These are phyloP conservation scores for Calliscelio sp. DNA, from an alignment of 2,888 invertebrate species.

Conservation along the genomic window DNA sequence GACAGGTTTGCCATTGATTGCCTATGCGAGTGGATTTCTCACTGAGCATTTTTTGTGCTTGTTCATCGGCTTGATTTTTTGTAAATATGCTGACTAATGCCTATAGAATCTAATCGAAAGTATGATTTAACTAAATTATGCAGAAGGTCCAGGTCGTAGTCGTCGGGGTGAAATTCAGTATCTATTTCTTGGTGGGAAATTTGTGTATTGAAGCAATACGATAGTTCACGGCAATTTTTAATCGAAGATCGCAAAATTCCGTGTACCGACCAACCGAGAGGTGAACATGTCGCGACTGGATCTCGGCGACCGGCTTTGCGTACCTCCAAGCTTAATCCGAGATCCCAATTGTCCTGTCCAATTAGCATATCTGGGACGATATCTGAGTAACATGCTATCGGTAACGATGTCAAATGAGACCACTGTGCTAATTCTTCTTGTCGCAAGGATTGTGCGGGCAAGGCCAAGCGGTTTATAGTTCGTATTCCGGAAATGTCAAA, in stretches of 20 bases:
- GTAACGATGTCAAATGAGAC: no score
- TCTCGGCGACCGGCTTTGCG: not conserved
- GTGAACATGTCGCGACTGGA: not conserved
- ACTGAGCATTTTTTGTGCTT: not conserved
- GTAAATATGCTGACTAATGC: not conserved
- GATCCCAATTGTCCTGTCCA: not conserved
- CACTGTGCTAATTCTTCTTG: no score
- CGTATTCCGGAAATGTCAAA: no score
- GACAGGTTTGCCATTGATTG: slow-evolving; percentile 38
- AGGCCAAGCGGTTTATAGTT: no score
- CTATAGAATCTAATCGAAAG: not conserved
- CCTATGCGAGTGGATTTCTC: not conserved
- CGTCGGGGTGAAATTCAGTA: no score
- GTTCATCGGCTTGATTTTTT: not conserved
- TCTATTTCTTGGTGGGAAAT: no score
- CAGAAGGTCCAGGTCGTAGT: not conserved
- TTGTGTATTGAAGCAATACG: no score
- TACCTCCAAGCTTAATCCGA: not conserved
- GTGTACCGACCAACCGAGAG: slow-evolving; percentile 77
- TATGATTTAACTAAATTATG: not conserved
- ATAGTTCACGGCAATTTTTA: slow-evolving; percentile 74
- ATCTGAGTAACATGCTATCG: no score
- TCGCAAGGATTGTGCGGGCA: no score
- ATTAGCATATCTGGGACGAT: not conserved
- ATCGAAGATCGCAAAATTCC: no score